Evolutionary conservation across 2,797 vertebrate genomes (phyloP).

Genomic region (Sphenopsis melanotis): DNA sequence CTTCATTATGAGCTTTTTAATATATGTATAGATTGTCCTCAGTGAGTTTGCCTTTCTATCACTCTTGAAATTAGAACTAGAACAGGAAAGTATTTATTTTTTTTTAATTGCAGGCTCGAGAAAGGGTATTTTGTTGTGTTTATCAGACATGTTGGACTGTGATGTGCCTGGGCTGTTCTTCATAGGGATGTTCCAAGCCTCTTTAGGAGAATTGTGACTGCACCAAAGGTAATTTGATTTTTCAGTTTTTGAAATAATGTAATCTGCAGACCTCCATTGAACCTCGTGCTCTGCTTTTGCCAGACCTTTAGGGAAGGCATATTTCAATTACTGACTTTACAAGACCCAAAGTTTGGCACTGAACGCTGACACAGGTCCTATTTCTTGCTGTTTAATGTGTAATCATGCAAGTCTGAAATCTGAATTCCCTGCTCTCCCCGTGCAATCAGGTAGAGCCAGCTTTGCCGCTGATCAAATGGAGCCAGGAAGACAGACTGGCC

Average conservation of each 20-base stretch:
- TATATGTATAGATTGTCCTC: neutral
- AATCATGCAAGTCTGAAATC: neutral
- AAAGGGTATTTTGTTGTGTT: neutral
- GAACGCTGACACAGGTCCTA: neutral
- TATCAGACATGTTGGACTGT: neutral
- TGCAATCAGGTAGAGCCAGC: neutral
- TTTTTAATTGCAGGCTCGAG: neutral
- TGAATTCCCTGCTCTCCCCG: neutral
- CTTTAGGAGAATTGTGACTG: neutral
- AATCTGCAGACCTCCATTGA: neutral
- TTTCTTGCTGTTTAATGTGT: neutral
- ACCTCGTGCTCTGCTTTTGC: neutral
- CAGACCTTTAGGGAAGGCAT: neutral
- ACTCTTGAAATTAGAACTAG: neutral
- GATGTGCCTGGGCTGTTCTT: neutral
- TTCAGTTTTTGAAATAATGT: neutral
- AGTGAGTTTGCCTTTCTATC: neutral
- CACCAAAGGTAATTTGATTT: neutral
- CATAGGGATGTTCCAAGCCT: neutral
- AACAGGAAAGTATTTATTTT: neutral
- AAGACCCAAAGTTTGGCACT: neutral
- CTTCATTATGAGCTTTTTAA: neutral
- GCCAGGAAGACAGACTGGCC: neutral
- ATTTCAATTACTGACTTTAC: neutral
- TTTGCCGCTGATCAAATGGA: neutral